phyloP scores from a whole-genome alignment of 2,797 vertebrate genomes.

The Buceros bicornis region DNA sequence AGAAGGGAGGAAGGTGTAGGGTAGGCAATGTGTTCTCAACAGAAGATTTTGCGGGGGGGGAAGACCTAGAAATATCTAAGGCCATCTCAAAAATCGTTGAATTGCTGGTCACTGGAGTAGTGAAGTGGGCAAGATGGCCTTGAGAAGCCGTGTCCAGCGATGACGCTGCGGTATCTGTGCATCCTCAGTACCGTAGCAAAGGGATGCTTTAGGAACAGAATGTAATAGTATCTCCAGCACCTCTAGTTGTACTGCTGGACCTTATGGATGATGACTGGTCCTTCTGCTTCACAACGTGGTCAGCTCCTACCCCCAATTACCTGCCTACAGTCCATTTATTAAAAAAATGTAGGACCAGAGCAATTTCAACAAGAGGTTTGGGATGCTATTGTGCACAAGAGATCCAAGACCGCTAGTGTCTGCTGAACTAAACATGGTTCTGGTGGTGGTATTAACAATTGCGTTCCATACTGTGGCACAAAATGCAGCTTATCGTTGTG shows the following conservation, averaged over 20 bases:
- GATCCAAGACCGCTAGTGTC: background rate
- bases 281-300: background rate
- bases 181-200: background rate
- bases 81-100: background rate
- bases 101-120: background rate
- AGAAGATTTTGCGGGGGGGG: background rate
- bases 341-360: background rate
- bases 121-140: background rate
- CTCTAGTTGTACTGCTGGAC: background rate
- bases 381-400: background rate
- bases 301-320: background rate
- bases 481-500: background rate
- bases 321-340: background rate
- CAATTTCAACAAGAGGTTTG: background rate
- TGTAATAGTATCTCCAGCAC: background rate
- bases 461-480: background rate
- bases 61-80: background rate
- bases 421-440: background rate
- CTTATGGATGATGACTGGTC: fast-evolving
- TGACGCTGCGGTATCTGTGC: background rate
- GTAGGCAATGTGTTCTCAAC: fast-evolving
- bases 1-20: background rate
- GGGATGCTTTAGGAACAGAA: background rate
- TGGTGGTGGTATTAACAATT: background rate
- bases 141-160: fast-evolving